A percentile compares a stretch with the other conserved stretches of the same genome.
These are phyloP conservation scores for Nanger granti DNA, from an alignment of 2,113 vertebrate species.

Conservation along the genomic window DNA sequence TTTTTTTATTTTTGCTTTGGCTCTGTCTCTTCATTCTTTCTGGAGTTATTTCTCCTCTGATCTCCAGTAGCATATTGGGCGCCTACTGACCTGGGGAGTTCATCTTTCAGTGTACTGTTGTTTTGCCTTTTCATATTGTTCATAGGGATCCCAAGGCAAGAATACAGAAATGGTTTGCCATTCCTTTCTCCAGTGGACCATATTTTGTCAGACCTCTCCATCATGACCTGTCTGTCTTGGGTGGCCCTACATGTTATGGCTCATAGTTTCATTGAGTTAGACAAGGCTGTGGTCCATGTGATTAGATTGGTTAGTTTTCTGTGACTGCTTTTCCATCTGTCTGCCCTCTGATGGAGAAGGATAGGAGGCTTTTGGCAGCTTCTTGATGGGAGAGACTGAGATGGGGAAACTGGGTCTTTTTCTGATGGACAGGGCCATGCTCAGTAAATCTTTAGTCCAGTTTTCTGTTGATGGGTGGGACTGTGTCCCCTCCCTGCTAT, in stretches of 20 bases:
- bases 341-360: not conserved
- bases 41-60: not conserved
- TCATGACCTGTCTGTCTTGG: not conserved
- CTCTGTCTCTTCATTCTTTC: not conserved
- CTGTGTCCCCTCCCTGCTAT: not conserved
- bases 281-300: not conserved
- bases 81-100: not conserved
- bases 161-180: not conserved
- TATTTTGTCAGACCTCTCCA: not conserved
- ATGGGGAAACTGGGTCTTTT: not conserved
- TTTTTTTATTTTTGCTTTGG: not conserved
- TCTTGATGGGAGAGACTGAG: not conserved
- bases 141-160: not conserved
- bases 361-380: not conserved
- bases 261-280: not conserved
- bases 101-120: not conserved
- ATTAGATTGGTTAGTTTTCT: not conserved
- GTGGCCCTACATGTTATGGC: not conserved
- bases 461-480: not conserved
- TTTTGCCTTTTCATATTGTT: not conserved
- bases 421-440: not conserved
- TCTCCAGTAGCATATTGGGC: not conserved
- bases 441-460: not conserved
- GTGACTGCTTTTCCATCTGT: not conserved
- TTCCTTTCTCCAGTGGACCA: not conserved